A percentile compares a stretch with the other conserved stretches of the same genome.
These are phyloP conservation scores for Epinotia demarniana DNA, from an alignment of 2,888 invertebrate genomes.

Conservation along the genomic window DNA sequence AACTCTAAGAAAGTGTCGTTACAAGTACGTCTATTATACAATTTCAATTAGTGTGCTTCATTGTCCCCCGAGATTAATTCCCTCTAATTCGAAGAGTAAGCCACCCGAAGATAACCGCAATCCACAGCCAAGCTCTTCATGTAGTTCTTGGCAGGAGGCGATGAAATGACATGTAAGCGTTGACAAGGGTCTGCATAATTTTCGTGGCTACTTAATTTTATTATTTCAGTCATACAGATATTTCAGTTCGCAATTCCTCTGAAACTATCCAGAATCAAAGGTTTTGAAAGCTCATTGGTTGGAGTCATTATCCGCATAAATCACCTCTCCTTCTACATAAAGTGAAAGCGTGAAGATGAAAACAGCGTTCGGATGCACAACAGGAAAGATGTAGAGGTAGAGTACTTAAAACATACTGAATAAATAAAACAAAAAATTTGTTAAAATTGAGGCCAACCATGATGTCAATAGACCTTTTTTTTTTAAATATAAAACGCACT, in stretches of 20 bases:
- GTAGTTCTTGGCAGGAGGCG: background rate
- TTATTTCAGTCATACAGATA: background rate
- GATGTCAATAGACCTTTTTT: background rate
- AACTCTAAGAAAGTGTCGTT: background rate
- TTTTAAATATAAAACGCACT: background rate
- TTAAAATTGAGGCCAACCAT: background rate
- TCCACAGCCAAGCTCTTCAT: background rate
- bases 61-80: background rate
- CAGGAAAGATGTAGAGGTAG: background rate
- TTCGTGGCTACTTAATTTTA: constrained; percentile 1
- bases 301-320: background rate
- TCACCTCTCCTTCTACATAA: too few species aligned
- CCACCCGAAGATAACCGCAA: background rate
- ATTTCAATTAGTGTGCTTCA: background rate
- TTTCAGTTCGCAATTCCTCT: background rate
- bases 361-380: too few species aligned
- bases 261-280: too few species aligned
- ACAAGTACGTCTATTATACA: background rate
- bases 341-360: too few species aligned
- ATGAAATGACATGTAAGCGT: background rate
- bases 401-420: background rate
- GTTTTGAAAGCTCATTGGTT: background rate
- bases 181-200: constrained; percentile 5
- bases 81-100: background rate
- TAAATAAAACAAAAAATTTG: background rate